Evolutionary conservation across 2,113 vertebrate genomes (phyloP), one percentile per base, ranked within the genome.

Genomic region (Parus major): DNA sequence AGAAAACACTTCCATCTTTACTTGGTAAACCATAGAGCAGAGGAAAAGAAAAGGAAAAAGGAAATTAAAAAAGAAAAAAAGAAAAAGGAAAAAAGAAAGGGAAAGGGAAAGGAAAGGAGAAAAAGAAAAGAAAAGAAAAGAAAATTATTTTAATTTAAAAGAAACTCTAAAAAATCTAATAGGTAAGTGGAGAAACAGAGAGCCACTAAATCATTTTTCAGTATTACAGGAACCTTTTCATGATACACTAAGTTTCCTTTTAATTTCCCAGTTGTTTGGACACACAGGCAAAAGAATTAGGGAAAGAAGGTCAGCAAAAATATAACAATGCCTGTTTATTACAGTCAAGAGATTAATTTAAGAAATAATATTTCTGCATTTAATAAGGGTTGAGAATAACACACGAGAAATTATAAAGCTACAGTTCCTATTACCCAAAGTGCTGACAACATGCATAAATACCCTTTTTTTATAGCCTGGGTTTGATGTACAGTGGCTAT

Each of bases 241-340:
- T 69, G 35, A 73, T 69, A 68, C 10, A 27, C 35, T 60, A 87
- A 85, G 46, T 91, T 94, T 93, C 35, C 41, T 93, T 96, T 94
- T 92, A 69, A 91, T 94, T 95, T 93, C 70, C 79, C 71, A 78
- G 60, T 87, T 94, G n/a, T 92, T 96, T 90, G 35, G 70, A 88
- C 53, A 70, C 23, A 86, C 5, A 71, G 57, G 70, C 35, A 85
- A 94, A 95, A 89, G 20, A 64, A 95, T n/a, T 50, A 87, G 31
- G 69, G 50, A 89, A 88, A 63, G 65, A 73, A 95, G n/a, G 14
- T 49, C 41, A 87, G 76, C 22, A 92, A 93, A 82, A 47, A 70
- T 28, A 95, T 83, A 80, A 80, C n/a, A 63, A 60, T 61, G 61
- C 5, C 73, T 56, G 11, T 56, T 7, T 53, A 70, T 28, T 92